phyloP scores from a whole-genome alignment of 92 coral and sea anemone species.

The Virgularia gustaviana region DNA sequence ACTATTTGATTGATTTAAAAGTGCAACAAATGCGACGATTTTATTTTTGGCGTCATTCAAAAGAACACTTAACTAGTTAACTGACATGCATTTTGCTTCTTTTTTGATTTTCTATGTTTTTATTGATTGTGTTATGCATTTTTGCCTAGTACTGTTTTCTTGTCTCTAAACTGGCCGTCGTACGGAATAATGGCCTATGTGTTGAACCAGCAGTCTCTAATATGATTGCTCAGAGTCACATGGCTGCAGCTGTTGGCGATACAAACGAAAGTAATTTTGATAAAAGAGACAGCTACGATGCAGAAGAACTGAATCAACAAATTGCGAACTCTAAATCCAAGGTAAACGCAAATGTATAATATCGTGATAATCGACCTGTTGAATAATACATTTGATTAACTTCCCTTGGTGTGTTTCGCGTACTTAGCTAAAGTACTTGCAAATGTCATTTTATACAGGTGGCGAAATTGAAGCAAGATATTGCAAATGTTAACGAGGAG shows the following conservation, averaged over 20 bases:
- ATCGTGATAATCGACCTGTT: no score
- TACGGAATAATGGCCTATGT: conserved; percentile 44
- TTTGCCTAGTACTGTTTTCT: conserved; percentile 61
- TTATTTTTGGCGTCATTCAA: no score
- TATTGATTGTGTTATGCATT: no score
- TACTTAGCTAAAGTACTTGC: no score
- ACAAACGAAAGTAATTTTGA: not conserved
- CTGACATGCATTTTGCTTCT: no score
- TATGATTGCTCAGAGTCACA: not conserved
- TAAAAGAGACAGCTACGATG: conserved; percentile 40
- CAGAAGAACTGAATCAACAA: conserved; percentile 75
- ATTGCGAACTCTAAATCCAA: conserved; percentile 80
- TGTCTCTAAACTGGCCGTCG: conserved; percentile 73
- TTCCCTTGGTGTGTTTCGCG: no score
- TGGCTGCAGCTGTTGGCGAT: not conserved
- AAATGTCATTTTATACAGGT: conserved; percentile 58
- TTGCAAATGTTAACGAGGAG: conserved; percentile 76
- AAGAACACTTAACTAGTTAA: no score
- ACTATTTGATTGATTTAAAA: not conserved
- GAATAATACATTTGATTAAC: no score
- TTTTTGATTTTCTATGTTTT: no score
- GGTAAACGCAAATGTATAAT: no score
- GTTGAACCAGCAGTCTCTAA: not conserved
- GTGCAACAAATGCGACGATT: no score
- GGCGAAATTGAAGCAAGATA: conserved; percentile 73